These are phyloP conservation scores for Hedya salicella DNA, from an alignment of 2,888 invertebrate species.

Conservation along the genomic window DNA sequence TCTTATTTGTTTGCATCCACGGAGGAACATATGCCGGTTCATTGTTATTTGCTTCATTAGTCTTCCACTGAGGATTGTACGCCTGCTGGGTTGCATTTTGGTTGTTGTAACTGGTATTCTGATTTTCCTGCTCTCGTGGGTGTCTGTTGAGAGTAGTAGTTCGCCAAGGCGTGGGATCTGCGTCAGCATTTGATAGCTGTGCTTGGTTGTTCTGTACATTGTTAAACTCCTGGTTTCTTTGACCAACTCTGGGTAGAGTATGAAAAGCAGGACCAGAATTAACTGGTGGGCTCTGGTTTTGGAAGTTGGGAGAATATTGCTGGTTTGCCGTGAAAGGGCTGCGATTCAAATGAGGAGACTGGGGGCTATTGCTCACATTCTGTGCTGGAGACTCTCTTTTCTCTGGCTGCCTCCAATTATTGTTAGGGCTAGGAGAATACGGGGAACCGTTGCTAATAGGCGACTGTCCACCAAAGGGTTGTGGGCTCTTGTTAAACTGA, in stretches of 20 bases:
- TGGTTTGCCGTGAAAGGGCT: constrained; percentile 64
- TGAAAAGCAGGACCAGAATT: constrained; percentile 66
- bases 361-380: constrained; percentile 59
- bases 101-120: constrained; percentile 60
- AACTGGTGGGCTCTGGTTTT: constrained; percentile 61
- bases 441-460: constrained; percentile 67
- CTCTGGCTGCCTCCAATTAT: constrained; percentile 79
- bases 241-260: constrained; percentile 71
- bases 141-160: constrained; percentile 71
- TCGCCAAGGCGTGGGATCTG: constrained; percentile 72
- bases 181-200: constrained; percentile 48
- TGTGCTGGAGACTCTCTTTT: constrained; percentile 73
- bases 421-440: constrained; percentile 76
- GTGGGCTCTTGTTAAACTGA: constrained; percentile 81
- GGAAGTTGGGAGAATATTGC: constrained; percentile 61
- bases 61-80: constrained; percentile 71
- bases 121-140: constrained; percentile 63
- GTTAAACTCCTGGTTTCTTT: constrained; percentile 64
- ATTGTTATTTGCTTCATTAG: constrained; percentile 67
- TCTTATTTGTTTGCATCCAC: constrained; percentile 70
- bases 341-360: constrained; percentile 60
- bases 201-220: constrained; percentile 55
- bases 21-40: constrained; percentile 63
- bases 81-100: constrained; percentile 60
- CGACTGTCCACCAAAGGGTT: constrained; percentile 72